Conservation (phyloP, 1,140 invertebrate genomes). For the Brachionus plicatilis region DNA sequence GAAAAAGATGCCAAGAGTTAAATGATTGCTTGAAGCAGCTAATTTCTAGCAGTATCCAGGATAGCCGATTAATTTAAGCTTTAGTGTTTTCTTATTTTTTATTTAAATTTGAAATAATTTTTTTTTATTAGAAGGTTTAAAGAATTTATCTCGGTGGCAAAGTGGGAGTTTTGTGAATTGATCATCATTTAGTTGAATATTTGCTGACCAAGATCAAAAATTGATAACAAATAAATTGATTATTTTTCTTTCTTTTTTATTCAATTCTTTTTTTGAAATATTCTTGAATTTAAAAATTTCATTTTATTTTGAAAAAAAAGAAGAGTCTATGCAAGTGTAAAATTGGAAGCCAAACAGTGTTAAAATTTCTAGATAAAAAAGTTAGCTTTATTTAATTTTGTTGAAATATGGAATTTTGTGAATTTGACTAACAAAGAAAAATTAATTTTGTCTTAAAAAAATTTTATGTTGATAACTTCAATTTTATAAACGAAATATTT, state of each 20-base stretch:
- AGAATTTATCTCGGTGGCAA: background rate
- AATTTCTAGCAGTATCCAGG: background rate
- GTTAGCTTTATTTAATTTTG: too few species aligned
- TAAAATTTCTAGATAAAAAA: too few species aligned
- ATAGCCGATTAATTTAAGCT: background rate
- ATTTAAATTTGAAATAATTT: background rate
- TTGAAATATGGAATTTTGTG: too few species aligned
- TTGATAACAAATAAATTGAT: background rate
- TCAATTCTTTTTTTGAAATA: background rate
- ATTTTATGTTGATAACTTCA: too few species aligned
- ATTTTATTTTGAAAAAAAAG: too few species aligned
- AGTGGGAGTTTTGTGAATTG: background rate
- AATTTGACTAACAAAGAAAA: too few species aligned
- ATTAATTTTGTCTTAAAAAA: too few species aligned
- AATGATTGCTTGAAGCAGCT: background rate
- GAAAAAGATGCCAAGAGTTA: background rate
- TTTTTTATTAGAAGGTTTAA: background rate
- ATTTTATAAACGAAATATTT: too few species aligned
- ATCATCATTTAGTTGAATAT: background rate
- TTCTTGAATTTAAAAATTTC: background rate
- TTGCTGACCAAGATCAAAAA: background rate
- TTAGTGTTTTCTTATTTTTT: background rate
- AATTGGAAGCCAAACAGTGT: too few species aligned
- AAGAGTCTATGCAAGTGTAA: too few species aligned
- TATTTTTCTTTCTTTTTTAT: background rate